Conservation (phyloP, 2,888 invertebrate species). For the Mesopsocus fuscifrons region DNA sequence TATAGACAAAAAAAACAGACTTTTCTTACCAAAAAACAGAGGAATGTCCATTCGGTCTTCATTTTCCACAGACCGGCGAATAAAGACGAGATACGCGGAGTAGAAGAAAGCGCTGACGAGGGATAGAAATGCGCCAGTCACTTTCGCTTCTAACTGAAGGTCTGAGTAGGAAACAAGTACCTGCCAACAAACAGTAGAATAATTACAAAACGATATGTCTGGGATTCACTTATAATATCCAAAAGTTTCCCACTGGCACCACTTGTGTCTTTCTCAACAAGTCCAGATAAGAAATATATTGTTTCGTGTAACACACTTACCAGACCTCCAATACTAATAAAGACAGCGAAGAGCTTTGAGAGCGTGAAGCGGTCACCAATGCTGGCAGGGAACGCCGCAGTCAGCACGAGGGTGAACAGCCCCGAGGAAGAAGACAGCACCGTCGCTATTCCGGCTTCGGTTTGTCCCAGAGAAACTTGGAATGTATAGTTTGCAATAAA, state of each 20-base stretch:
- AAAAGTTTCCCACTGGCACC: too few relatives aligned
- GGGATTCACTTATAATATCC: too few relatives aligned
- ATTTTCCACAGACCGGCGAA: constrained; percentile 67
- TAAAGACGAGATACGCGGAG: constrained; percentile 74
- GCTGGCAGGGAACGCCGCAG: constrained; percentile 70
- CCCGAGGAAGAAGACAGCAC: constrained; percentile 77
- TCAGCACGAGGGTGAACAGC: constrained; percentile 71
- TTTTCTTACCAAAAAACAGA: constrained; percentile 73
- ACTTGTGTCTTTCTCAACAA: too few relatives aligned
- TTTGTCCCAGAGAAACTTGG: constrained; percentile 68
- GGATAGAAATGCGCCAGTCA: constrained; percentile 60
- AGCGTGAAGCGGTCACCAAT: constrained; percentile 66
- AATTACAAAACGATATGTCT: too few relatives aligned
- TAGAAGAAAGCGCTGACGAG: constrained; percentile 77
- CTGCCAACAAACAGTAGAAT: constrained; percentile 26
- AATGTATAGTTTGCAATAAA: constrained; percentile 86
- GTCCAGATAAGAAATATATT: too few relatives aligned
- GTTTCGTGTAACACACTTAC: constrained; percentile 43
- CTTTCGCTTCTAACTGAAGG: constrained; percentile 23
- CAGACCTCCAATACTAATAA: constrained; percentile 56
- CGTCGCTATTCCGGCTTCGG: constrained; percentile 72
- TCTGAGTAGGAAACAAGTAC: constrained; percentile 33
- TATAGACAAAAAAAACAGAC: constrained; percentile 11
- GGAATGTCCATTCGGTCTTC: constrained; percentile 90
- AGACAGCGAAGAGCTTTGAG: constrained; percentile 64